Evolutionary conservation across 1,140 invertebrate genomes (phyloP), one percentile per base, ranked within the genome.

Genomic region (Chironomus tepperi): DNA sequence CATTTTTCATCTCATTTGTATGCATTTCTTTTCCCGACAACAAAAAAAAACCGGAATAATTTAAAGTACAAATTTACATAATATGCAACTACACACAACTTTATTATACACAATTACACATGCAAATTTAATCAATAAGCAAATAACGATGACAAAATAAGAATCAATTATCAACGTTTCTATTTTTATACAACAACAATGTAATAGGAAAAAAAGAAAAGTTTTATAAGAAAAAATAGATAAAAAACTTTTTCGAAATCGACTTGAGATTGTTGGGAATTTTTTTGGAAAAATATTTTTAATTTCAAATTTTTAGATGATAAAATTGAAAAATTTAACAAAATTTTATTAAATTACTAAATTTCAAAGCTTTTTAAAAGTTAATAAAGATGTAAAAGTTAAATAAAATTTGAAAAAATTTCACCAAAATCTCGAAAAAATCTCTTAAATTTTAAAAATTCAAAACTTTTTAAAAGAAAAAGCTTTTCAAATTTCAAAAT

Each of bases 51-150:
- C 65, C 65, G 65, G 65, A 70, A 70, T 70, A 70, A 70, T 70
- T 70, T 70, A 70, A 70, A 70, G 65, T 70, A 70, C 65, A 70
- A 70, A 70, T 70, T 70, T 70, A 70, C 65, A 70, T 19, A 70
- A 70, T 18, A 18, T 21, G 65, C 19, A 70, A 70, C 19, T 70
- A 21, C 47, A 57, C 47, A 57, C 12, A 34, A 57, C 47, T 57
- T 57, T 57, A 57, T 57, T 57, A 57, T 57, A 57, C 65, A 70
- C 65, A 70, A 15, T 18, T 70, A 70, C 18, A 70, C 18, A 70
- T 21, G 65, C n/a, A 70, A 70, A 70, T 8, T 70, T 19, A 18
- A 19, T 70, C 16, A 70, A 70, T 70, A 19, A 21, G 16, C n/a
- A 70, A 16, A 18, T 70, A 16, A 70, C 24, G 65, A 18, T 70